These are phyloP conservation scores for Trisateles emortualis DNA, from an alignment of 2,888 invertebrate genomes.

Conservation along the genomic window DNA sequence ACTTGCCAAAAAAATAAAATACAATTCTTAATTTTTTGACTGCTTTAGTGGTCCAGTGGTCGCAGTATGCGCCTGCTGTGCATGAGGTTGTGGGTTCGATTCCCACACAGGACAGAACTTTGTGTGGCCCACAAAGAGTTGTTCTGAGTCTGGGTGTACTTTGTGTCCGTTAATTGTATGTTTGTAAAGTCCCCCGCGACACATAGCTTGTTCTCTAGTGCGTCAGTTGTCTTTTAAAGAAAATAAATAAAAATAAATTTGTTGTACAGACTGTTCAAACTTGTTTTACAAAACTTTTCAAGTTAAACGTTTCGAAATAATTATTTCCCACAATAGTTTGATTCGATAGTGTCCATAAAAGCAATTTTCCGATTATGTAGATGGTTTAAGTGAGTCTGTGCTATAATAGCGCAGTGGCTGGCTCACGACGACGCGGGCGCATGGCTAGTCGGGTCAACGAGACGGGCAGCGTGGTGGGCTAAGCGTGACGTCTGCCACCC, in stretches of 20 bases:
- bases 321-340: slow-evolving; percentile 16
- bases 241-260: no score
- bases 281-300: slow-evolving; percentile 11
- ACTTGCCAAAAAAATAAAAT: slow-evolving; percentile 43
- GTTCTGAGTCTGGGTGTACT: no score
- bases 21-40: no score
- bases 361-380: slow-evolving; percentile 27
- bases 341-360: slow-evolving; percentile 17
- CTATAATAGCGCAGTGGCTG: slow-evolving; percentile 10
- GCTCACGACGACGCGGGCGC: slow-evolving; percentile 1
- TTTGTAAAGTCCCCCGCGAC: no score
- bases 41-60: no score
- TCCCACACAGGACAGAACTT: no score
- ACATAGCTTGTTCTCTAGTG: no score
- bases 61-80: no score
- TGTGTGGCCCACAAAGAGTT: no score
- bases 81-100: no score
- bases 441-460: slow-evolving; percentile 33
- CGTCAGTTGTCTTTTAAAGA: no score
- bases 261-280: not conserved
- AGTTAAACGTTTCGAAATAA: slow-evolving; percentile 19
- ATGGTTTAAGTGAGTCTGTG: slow-evolving; percentile 9
- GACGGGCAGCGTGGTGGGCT: slow-evolving; percentile 60
- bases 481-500: slow-evolving; percentile 85
- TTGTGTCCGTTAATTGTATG: no score